Evolutionary conservation across 2,797 vertebrate genomes (phyloP).

Genomic region (Anniella stebbinsi): DNA sequence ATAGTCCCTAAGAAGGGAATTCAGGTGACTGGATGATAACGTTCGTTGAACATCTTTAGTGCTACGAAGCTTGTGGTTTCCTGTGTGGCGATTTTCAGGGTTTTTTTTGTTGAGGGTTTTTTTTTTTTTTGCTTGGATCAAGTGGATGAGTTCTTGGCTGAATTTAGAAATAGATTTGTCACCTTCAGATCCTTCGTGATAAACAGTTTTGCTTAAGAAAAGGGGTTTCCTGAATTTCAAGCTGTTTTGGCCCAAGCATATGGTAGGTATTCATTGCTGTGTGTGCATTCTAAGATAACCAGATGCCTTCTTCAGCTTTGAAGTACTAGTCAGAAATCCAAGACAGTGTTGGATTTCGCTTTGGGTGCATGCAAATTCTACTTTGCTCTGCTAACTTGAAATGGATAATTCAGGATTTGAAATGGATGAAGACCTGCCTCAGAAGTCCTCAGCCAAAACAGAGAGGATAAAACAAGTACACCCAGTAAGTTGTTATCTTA

Average conservation of each 20-base stretch:
- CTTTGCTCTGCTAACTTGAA: slow-evolving; percentile 22
- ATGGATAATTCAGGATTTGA: slow-evolving; percentile 75
- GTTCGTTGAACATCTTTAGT: background rate
- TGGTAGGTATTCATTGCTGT: background rate
- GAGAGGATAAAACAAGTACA: slow-evolving; percentile 31
- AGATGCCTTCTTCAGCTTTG: slow-evolving; percentile 46
- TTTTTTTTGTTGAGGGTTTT: background rate
- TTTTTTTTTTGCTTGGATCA: background rate
- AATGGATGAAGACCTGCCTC: slow-evolving; percentile 37
- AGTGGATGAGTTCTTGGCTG: background rate
- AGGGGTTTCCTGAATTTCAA: slow-evolving; percentile 26
- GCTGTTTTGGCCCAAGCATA: background rate
- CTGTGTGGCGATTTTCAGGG: background rate
- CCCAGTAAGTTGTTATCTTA: background rate
- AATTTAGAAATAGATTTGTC: slow-evolving; percentile 12
- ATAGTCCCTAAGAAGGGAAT: background rate
- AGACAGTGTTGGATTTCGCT: background rate
- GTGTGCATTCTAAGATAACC: background rate
- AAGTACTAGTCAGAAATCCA: background rate
- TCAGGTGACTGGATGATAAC: background rate
- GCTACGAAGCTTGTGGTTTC: background rate
- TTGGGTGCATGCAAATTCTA: background rate
- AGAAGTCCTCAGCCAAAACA: background rate
- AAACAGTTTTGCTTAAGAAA: slow-evolving; percentile 25
- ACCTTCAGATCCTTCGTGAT: background rate